phyloP scores from a whole-genome alignment of 1,140 invertebrate genomes.

The Drosophila bipectinata region DNA sequence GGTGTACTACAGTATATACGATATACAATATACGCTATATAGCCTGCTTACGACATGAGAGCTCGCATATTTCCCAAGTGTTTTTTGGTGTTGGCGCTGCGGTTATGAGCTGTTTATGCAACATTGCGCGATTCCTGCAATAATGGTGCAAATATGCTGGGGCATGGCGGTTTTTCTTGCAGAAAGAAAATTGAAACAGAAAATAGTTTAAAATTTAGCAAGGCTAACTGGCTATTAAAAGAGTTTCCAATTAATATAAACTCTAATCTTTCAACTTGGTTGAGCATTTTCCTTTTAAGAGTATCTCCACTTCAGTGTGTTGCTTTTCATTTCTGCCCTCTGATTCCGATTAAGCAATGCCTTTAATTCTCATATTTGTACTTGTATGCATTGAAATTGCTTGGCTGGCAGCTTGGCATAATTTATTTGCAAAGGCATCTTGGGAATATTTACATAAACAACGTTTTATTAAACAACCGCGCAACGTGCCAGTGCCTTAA shows the following conservation, averaged over 20 bases:
- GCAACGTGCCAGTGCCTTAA: not conserved
- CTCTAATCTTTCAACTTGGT: too few species aligned
- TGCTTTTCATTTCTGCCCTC: not conserved
- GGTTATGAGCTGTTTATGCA: constrained; percentile 60
- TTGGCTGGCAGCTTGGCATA: constrained; percentile 27
- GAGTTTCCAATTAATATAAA: too few species aligned
- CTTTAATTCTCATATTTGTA: constrained; percentile 44
- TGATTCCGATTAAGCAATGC: constrained; percentile 40
- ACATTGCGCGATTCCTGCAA: constrained; percentile 39
- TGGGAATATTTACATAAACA: constrained; percentile 15
- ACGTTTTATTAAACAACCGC: constrained; percentile 22
- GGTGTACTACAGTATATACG: not conserved
- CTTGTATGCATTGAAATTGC: constrained; percentile 19
- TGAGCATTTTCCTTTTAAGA: not conserved
- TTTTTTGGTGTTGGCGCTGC: constrained; percentile 42
- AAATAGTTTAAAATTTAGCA: not conserved
- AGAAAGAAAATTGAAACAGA: not conserved
- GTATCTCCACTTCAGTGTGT: not conserved
- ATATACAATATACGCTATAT: constrained; percentile 11
- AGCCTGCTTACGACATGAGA: constrained; percentile 41
- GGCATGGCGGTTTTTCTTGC: not conserved
- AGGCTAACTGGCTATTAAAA: too few species aligned
- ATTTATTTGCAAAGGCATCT: constrained; percentile 42
- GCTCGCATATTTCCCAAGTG: constrained; percentile 49
- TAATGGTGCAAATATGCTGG: constrained; percentile 9